Conservation (phyloP, 2,888 invertebrate genomes). For the Tetragnatha montana region DNA sequence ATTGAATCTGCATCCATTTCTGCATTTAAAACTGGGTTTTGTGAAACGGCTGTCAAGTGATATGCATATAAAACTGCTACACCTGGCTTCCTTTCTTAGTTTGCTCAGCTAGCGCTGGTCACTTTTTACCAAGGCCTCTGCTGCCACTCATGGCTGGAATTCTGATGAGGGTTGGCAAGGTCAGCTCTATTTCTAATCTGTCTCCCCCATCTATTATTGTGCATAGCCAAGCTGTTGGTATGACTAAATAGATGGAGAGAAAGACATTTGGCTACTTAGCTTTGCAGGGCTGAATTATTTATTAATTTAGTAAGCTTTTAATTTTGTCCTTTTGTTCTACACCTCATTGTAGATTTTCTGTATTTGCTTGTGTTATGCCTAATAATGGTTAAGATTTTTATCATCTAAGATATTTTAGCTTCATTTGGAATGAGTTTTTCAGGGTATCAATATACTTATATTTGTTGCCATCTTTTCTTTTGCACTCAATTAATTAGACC, state of each 20-base stretch:
- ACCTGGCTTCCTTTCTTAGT: slow-evolving; percentile 9
- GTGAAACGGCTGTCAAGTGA: not conserved
- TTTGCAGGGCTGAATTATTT: no score
- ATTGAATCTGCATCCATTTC: not conserved
- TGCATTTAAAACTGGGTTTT: not conserved
- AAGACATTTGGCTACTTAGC: not conserved
- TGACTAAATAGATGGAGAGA: not conserved
- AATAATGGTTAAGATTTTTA: no score
- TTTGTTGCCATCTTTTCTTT: no score
- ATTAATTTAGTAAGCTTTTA: no score
- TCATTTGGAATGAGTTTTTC: no score
- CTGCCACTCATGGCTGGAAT: slow-evolving; percentile 45
- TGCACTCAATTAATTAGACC: no score
- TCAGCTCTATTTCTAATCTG: slow-evolving; percentile 4
- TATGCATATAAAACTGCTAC: slow-evolving; percentile 32
- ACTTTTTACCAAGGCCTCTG: slow-evolving; percentile 31
- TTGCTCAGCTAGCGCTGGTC: slow-evolving; percentile 18
- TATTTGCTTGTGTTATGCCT: no score
- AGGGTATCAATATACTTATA: no score
- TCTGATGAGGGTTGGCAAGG: slow-evolving; percentile 57
- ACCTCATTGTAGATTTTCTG: no score
- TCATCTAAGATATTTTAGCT: no score
- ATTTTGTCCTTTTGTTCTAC: no score
- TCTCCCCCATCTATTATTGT: slow-evolving; percentile 1
- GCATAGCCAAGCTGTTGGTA: not conserved